These are phyloP conservation scores for Tanypteryx hageni DNA, from an alignment of 2,888 invertebrate genomes.

Conservation along the genomic window DNA sequence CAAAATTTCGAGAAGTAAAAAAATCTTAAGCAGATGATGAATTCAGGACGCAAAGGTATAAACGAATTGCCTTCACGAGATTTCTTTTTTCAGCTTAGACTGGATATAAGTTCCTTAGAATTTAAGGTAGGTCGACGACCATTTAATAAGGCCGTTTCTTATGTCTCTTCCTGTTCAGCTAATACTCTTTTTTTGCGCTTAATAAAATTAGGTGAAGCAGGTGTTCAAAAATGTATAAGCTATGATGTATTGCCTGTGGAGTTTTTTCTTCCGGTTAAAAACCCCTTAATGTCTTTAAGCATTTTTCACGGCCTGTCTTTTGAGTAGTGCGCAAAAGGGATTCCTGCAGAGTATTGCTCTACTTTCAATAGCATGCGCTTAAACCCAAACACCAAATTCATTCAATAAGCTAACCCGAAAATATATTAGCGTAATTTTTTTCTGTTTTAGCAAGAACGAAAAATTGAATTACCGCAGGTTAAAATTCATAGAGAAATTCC, in stretches of 20 bases:
- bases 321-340: neutral
- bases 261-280: neutral
- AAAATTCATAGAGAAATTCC: neutral
- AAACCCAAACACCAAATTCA: neutral
- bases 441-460: too few relatives aligned
- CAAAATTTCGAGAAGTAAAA: too few relatives aligned
- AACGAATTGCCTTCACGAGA: too few relatives aligned
- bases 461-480: neutral
- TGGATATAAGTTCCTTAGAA: neutral
- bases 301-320: conserved; percentile 18
- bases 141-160: neutral
- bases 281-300: neutral
- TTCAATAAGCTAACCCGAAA: neutral
- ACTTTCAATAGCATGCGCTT: neutral
- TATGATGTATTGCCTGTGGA: neutral
- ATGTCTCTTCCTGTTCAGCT: neutral
- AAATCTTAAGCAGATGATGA: too few relatives aligned
- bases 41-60: too few relatives aligned
- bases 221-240: neutral
- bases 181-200: neutral
- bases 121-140: conserved; percentile 14
- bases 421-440: too few relatives aligned
- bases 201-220: neutral
- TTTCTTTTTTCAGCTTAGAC: neutral
- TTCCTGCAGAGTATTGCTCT: neutral